Base-by-base conservation (phyloP, 2,113 vertebrate species). In the Leptobrachium leishanense region DNA sequence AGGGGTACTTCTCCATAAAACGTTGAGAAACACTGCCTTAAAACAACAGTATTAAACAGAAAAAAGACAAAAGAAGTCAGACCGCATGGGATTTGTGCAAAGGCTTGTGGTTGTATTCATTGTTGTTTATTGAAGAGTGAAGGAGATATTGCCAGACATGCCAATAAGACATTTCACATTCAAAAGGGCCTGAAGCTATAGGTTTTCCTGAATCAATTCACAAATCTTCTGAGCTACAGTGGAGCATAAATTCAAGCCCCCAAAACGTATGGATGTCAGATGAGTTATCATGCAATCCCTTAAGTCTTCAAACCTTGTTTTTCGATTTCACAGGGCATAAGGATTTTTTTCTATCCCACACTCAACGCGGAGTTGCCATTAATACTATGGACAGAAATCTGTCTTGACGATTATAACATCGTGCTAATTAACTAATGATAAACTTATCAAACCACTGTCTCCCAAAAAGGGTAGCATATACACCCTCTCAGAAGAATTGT, bases 41-140 rank as follows among this genome's bases (percentile, higher is more conserved):
- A 31, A 31, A 31, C 20, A 31, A 31, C 20, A 31, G 20, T 31
- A 31, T 31, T 31, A 31, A 31, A 31, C 20, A 31, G 20, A 31
- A 31, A 31, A 31, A 31, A 31, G 20, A 50, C 8, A 50, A 4
- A 50, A 50, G 83, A 84, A 86, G 87, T 81, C 88, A 92, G 89
- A 92, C 90, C 89, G 84, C 83, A 92, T 83, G 85, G 84, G 87
- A 86, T 79, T 84, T 88, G 82, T 89, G 89, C 89, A 90, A 90
- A 88, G 88, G 87, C 82, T 81, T 83, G 86, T 89, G 82, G 69
- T 85, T 85, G 86, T 87, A 88, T 92, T 91, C 88, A 92, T 87
- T 68, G 85, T 87, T 87, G 88, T 93, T 93, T 94, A 93, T 93
- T 93, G 88, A 92, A 89, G 89, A 92, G 90, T 90, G 89, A 92